Evolutionary conservation across 2,888 invertebrate species (phyloP).

Genomic region (Sarcophaga subvicina): DNA sequence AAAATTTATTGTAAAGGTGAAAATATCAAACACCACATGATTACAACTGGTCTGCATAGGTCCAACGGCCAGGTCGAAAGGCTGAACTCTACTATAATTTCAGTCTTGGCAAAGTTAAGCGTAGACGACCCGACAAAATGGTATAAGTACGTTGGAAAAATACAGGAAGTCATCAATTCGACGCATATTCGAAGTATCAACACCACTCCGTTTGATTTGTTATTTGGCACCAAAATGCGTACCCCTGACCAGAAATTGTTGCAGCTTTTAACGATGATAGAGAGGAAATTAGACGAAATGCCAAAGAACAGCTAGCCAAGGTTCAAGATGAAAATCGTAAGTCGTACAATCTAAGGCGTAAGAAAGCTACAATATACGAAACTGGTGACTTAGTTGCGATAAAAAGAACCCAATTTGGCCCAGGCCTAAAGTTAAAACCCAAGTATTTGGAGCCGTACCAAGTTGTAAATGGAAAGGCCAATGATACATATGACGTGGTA

Average conservation of each 20-base stretch:
- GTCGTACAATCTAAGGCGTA: conserved; percentile 29
- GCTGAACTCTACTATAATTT: conserved; percentile 43
- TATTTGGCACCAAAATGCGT: conserved; percentile 61
- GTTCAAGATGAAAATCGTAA: conserved; percentile 44
- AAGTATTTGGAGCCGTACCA: no score
- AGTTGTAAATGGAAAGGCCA: no score
- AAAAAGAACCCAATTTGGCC: conserved; percentile 48
- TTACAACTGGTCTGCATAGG: conserved; percentile 61
- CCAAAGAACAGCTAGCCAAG: conserved; percentile 38
- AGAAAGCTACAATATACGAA: conserved; percentile 22
- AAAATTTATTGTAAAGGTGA: conserved; percentile 76
- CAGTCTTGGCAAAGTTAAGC: conserved; percentile 58
- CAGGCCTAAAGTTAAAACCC: conserved; percentile 38
- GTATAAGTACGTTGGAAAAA: conserved; percentile 13
- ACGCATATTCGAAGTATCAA: conserved; percentile 59
- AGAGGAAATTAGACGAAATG: conserved; percentile 18
- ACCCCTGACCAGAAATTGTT: conserved; percentile 49
- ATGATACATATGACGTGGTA: no score
- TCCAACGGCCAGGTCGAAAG: conserved; percentile 63
- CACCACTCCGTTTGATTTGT: conserved; percentile 66
- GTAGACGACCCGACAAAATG: not conserved
- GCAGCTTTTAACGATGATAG: conserved; percentile 37
- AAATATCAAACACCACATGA: conserved; percentile 53
- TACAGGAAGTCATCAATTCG: conserved; percentile 42
- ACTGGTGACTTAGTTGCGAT: conserved; percentile 15